These are phyloP conservation scores for Alca torda DNA, from an alignment of 2,797 vertebrate species.

Conservation along the genomic window DNA sequence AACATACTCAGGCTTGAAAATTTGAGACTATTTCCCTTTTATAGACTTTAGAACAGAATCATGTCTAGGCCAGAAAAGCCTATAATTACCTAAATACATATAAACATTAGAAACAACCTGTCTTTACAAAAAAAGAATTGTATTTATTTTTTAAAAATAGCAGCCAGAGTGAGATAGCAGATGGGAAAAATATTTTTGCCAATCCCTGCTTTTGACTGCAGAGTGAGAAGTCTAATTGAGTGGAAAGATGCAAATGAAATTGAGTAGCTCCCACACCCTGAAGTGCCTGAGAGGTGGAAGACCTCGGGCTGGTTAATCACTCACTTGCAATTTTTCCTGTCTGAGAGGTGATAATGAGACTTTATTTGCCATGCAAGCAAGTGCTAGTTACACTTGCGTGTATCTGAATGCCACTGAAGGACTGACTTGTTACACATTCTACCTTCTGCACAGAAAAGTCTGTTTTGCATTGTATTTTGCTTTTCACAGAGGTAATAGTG, in stretches of 20 bases:
- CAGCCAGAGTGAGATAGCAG: not conserved
- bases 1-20: not conserved
- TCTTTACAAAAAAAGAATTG: not conserved
- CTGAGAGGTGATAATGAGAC: conserved; percentile 60
- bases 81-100: not conserved
- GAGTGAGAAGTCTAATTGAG: conserved; percentile 13
- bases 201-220: not conserved
- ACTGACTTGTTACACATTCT: not conserved
- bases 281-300: conserved; percentile 10
- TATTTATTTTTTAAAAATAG: not conserved
- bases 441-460: not conserved
- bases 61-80: not conserved
- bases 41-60: not conserved
- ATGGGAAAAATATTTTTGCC: conserved; percentile 3
- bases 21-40: not conserved
- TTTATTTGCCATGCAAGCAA: not conserved
- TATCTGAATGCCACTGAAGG: not conserved
- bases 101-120: not conserved
- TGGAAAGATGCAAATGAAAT: conserved; percentile 8
- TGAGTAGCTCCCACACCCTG: not conserved
- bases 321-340: conserved; percentile 11
- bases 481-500: not conserved
- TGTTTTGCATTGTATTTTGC: not conserved
- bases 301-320: not conserved
- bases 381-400: not conserved